Base-by-base conservation (phyloP, 2,888 invertebrate genomes). In the Noctuana brunneofusca region DNA sequence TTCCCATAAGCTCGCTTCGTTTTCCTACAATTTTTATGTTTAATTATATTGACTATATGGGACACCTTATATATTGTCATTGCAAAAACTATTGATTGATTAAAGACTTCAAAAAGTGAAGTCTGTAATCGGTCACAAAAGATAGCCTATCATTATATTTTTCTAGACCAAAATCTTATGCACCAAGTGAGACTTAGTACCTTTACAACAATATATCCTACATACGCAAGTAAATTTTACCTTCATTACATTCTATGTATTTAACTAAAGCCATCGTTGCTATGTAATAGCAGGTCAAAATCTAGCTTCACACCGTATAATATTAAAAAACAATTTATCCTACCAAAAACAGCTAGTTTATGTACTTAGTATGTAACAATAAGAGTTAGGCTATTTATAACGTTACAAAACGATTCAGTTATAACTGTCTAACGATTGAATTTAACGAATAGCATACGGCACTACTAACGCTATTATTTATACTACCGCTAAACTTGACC, bases 401-500 rank as follows among this genome's bases (percentile, higher is more conserved):
- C 41, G 41, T 16, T 41, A 16, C 1, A n/a, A 14, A 14, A 14
- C 38, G 38, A 14, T 38, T 5, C 14, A 6, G 14, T 38, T 38
- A 38, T 2, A 43, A 43, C 43, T 16, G 5, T 43, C 16, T 35
- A 35, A 35, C 35, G 35, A 8, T 27, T 27, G 11, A 32, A 3
- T 32, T 32, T 11, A 32, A 32, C 32, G 32, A 32, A 32, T 12
- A 32, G 12, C 32, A 12, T 0, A 8, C 1, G 11, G 6, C 27
- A 8, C 38, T 14, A 38, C n/a, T 12, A n/a, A 48, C 4, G 48
- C n/a, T 22, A 22, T 18, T 48, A 48, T 22, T 22, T 24, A 46
- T 12, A 54, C 41, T 64, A 49, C 58, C 59, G 62, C 75, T 81
- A 86, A 54, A 86, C 85, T 71, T 80, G 76, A 22, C 84, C 86